phyloP scores from a whole-genome alignment of 35 echinoderm and acorn worm genomes.

The Patiria miniata region DNA sequence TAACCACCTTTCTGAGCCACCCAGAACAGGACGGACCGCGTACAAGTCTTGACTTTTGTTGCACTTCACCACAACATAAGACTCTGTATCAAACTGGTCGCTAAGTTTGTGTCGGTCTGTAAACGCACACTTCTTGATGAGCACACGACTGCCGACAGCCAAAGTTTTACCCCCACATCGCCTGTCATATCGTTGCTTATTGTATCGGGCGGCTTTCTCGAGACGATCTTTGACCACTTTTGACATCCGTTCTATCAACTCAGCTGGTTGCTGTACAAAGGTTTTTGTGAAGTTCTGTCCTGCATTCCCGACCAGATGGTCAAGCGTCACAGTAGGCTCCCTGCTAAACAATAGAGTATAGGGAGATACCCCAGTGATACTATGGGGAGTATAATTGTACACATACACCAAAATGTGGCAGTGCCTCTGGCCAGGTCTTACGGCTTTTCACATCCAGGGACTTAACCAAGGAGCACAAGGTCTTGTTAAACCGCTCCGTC shows the following conservation, averaged over 20 bases:
- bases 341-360: slow-evolving; percentile 77
- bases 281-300: background rate
- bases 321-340: slow-evolving; percentile 31
- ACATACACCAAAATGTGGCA: slow-evolving; percentile 77
- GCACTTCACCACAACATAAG: background rate
- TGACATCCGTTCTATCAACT: background rate
- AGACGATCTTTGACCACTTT: background rate
- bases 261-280: background rate
- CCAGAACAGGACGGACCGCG: background rate
- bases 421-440: slow-evolving; percentile 51
- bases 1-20: background rate
- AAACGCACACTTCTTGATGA: slow-evolving; percentile 24
- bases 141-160: slow-evolving; percentile 7
- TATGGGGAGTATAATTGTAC: slow-evolving; percentile 70
- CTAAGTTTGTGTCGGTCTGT: slow-evolving; percentile 26
- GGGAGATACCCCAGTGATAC: slow-evolving; percentile 60
- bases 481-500: slow-evolving; percentile 65
- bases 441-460: slow-evolving; percentile 49
- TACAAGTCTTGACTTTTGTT: background rate
- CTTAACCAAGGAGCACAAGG: slow-evolving; percentile 52
- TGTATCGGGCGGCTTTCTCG: background rate
- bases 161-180: background rate
- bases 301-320: background rate
- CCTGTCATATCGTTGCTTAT: background rate
- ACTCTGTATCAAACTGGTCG: background rate